phyloP scores from a whole-genome alignment of 1,140 invertebrate species.

The Periplaneta americana region DNA sequence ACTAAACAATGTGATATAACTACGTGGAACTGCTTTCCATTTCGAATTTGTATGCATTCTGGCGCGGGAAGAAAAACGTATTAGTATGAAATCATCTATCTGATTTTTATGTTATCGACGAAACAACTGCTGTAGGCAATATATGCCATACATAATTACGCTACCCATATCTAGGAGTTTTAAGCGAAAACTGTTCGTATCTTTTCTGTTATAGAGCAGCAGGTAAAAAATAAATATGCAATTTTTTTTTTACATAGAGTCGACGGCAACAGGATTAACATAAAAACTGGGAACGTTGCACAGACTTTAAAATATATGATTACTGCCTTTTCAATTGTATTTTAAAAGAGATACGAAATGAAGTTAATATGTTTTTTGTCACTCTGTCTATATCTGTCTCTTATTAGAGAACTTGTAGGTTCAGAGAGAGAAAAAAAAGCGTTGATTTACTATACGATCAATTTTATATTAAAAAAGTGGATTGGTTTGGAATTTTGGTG shows the following conservation, averaged over 20 bases:
- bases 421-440: too few relatives aligned
- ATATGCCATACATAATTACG: too few relatives aligned
- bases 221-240: too few relatives aligned
- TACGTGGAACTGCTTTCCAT: not conserved
- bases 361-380: not conserved
- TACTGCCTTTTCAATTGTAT: not conserved
- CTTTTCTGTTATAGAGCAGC: too few relatives aligned
- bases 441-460: not conserved
- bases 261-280: not conserved
- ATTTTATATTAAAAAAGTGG: not conserved
- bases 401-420: not conserved
- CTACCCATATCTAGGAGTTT: too few relatives aligned
- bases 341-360: not conserved
- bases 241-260: too few relatives aligned
- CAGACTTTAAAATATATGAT: not conserved
- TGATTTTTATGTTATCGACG: not conserved
- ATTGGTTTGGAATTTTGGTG: not conserved
- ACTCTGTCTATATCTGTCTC: not conserved
- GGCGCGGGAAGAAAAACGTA: not conserved
- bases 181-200: too few relatives aligned
- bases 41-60: not conserved
- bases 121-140: too few relatives aligned
- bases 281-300: not conserved
- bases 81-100: not conserved
- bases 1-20: not conserved